Conservation (phyloP, 2,797 vertebrate genomes). For the Peromyscus aztecus region DNA sequence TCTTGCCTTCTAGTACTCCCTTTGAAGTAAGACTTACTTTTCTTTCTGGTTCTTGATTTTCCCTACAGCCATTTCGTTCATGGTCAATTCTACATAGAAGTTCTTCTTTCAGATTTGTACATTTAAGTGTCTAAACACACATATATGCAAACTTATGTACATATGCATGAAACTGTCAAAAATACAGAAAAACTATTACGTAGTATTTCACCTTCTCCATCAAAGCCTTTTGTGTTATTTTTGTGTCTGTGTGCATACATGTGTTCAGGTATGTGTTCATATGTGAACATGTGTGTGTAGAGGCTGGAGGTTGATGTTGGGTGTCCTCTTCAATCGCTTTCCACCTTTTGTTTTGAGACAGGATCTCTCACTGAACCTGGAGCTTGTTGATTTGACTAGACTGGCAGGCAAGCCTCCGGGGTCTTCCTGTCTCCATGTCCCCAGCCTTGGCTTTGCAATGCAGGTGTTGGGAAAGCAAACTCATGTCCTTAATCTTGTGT, state of each 20-base stretch:
- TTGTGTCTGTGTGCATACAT: not conserved
- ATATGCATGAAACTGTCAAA: not conserved
- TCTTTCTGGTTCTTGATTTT: not conserved
- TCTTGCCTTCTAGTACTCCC: not conserved
- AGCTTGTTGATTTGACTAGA: not conserved
- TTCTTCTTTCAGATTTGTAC: not conserved
- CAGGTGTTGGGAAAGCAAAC: not conserved
- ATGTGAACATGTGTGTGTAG: not conserved
- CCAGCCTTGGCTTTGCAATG: not conserved
- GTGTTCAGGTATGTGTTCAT: no score
- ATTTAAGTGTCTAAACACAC: not conserved
- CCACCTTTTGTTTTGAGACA: not conserved
- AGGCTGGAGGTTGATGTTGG: not conserved
- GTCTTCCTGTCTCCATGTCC: not conserved
- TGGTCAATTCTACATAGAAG: not conserved
- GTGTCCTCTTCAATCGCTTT: not conserved
- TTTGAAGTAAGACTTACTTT: not conserved
- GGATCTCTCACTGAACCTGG: not conserved
- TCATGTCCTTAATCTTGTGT: not conserved
- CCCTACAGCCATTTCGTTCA: not conserved
- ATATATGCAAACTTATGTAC: not conserved
- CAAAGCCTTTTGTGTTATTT: not conserved
- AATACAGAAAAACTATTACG: not conserved
- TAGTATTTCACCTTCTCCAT: not conserved
- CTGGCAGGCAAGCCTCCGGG: not conserved